Evolutionary conservation across 2,888 invertebrate species (phyloP).

Genomic region (Heterodera filipjevi): DNA sequence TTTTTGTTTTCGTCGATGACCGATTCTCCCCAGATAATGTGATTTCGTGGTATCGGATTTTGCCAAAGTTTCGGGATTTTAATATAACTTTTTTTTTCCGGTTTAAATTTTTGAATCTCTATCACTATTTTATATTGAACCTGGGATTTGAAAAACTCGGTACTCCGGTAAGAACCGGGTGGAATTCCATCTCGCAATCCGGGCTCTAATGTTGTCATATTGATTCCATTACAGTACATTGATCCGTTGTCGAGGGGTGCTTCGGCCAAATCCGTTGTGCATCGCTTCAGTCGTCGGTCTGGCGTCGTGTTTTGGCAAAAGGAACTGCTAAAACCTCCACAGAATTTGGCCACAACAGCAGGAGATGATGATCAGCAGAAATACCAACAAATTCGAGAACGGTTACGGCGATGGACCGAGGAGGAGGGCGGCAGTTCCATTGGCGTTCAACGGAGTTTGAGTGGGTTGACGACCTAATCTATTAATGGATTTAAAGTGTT

Average conservation of each 20-base stretch:
- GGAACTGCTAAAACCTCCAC: conserved; percentile 25
- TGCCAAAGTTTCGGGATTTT: no score
- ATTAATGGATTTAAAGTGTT: background rate
- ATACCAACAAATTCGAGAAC: background rate
- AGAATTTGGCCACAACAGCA: background rate
- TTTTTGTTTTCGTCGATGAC: no score
- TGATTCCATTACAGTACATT: conserved; percentile 51
- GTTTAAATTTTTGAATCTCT: no score
- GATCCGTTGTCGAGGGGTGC: conserved; percentile 60
- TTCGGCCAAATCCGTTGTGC: conserved; percentile 48
- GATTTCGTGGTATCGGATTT: no score
- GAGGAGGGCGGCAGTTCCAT: background rate
- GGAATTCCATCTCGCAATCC: background rate
- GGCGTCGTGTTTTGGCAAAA: conserved; percentile 15
- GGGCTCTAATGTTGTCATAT: background rate
- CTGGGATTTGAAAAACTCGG: no score
- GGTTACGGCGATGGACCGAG: background rate
- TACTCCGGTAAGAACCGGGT: no score
- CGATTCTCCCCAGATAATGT: no score
- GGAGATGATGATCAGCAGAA: background rate
- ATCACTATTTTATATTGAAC: no score
- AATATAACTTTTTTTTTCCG: no score
- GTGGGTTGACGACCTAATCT: no score
- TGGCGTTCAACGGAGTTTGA: conserved; percentile 14
- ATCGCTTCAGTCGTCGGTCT: background rate